Evolutionary conservation across 2,797 vertebrate species (phyloP).

Genomic region (Peromyscus nudipes): DNA sequence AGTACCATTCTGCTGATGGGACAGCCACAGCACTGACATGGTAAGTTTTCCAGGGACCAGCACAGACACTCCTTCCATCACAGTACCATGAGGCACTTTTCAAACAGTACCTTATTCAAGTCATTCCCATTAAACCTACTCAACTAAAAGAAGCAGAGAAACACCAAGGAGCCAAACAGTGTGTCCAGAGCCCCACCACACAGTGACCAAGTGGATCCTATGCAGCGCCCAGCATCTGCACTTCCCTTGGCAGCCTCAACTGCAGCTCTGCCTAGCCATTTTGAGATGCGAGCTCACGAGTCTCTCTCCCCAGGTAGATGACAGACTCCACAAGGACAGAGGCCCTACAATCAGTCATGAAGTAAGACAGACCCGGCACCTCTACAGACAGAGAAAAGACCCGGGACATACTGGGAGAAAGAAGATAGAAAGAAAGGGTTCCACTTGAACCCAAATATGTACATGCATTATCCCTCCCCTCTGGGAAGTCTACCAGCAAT

Average conservation of each 20-base stretch:
- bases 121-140: background rate
- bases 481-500: background rate
- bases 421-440: background rate
- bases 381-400: background rate
- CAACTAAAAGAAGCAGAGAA: background rate
- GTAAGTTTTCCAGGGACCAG: background rate
- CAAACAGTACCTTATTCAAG: background rate
- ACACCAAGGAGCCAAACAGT: background rate
- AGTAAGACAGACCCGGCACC: too few species aligned
- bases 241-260: background rate
- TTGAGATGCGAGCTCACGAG: accelerated
- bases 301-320: background rate
- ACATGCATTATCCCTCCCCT: background rate
- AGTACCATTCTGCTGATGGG: background rate
- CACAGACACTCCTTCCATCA: background rate
- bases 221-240: background rate
- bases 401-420: background rate
- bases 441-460: background rate
- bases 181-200: background rate
- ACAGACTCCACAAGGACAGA: background rate
- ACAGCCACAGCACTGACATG: background rate
- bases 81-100: background rate
- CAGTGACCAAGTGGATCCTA: background rate
- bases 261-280: background rate
- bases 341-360: background rate